Conservation (phyloP, 2,113 vertebrate genomes). For the Cavia porcellus region DNA sequence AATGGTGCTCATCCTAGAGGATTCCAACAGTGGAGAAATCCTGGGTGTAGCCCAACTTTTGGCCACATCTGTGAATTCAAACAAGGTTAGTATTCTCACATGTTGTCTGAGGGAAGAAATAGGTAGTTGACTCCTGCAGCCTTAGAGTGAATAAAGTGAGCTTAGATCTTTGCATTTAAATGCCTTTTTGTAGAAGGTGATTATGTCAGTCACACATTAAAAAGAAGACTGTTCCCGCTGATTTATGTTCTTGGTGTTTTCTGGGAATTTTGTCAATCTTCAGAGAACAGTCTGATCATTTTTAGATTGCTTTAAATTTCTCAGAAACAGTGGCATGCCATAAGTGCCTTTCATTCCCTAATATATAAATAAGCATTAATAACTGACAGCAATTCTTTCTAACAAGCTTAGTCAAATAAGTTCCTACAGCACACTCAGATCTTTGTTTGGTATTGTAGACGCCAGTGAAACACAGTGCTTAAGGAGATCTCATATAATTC, state of each 20-base stretch:
- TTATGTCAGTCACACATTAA: slow-evolving; percentile 28
- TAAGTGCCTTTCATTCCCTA: slow-evolving; percentile 40
- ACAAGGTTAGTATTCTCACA: slow-evolving; percentile 5
- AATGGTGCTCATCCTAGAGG: not conserved
- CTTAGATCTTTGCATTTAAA: slow-evolving; percentile 48
- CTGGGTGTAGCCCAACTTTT: not conserved
- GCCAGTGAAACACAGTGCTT: not conserved
- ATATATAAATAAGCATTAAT: slow-evolving; percentile 11
- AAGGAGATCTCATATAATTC: not conserved
- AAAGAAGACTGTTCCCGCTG: not conserved
- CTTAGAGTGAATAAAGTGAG: not conserved
- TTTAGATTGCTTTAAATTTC: slow-evolving; percentile 46
- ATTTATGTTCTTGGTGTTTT: slow-evolving; percentile 63
- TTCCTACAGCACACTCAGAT: not conserved
- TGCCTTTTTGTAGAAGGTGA: slow-evolving; percentile 20
- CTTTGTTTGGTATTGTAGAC: not conserved
- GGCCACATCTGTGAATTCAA: slow-evolving; percentile 42
- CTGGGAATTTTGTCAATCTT: slow-evolving; percentile 67
- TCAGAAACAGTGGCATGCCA: slow-evolving; percentile 15
- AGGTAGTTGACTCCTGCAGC: not conserved
- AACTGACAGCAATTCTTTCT: slow-evolving; percentile 23
- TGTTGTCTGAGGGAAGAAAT: not conserved
- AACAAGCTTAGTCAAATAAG: slow-evolving; percentile 48
- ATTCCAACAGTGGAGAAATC: slow-evolving; percentile 42
- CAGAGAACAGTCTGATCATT: slow-evolving; percentile 53